Evolutionary conservation across 1,140 invertebrate genomes (phyloP), one percentile per base, ranked within the genome.

Genomic region (Megalopta genalis): DNA sequence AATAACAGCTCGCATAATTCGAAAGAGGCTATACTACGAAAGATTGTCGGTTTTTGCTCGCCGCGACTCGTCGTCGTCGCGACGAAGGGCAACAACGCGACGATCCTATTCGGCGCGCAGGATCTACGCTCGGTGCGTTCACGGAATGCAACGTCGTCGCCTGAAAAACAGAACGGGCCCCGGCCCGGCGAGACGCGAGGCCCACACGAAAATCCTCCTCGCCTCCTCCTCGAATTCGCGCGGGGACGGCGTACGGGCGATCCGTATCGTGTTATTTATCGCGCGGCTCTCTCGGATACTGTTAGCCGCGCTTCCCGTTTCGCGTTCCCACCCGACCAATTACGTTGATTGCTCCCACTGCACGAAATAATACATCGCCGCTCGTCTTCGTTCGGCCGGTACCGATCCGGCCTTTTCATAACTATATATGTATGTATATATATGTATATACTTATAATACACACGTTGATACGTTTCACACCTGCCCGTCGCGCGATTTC

Each of bases 91-190:
- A 59, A 75, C 66, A 39, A n/a, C n/a, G n/a, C n/a, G n/a, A n/a
- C n/a, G n/a, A 71, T 66, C 52, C 71, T 52, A 64, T 82, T 82
- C 59, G 70, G 39, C 32, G 59, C 23, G 25, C 86, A 79, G 84
- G 84, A 87, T 84, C 64, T 76, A 82, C 80, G 86, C 63, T 25
- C 62, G 70, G 62, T 74, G 84, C 79, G 54, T 82, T 65, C 66
- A 32, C 72, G 78, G 84, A 86, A 87, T 87, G 74, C 69, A n/a
- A n/a, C n/a, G n/a, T 39, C 49, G 59, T 64, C 68, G 73, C 49
- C 54, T 67, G 66, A 27, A 74, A n/a, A 74, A 65, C 71, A 27
- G 21, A 62, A 64, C 62, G 18, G 3, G 12, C 59, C 21, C 3
- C 39, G 46, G 27, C n/a, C n/a, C n/a, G n/a, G n/a, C n/a, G n/a